Base-by-base conservation (phyloP, 2,888 invertebrate genomes). In the Cylloceria caligata region DNA sequence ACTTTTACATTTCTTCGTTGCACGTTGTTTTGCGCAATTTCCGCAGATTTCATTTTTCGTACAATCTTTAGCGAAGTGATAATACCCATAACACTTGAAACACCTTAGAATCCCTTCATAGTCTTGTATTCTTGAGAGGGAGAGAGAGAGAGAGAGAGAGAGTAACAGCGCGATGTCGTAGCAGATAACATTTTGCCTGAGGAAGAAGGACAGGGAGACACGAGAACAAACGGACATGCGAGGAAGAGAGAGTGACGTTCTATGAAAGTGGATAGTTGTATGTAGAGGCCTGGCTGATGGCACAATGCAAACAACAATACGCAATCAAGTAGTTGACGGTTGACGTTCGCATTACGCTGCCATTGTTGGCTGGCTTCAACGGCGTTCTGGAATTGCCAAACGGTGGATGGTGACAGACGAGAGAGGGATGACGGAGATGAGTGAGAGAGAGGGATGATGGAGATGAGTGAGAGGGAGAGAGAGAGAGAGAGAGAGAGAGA, bases 271-370 rank as follows among this genome's bases (percentile, higher is more conserved):
- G 84, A 81, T 78, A 84, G 88, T 76, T 83, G 85, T 81, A 77
- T 64, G 84, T 83, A 79, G 79, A 78, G 79, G 80, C 81, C 79
- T 49, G 77, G 62, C 68, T 75, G 82, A 80, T 52, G 72, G 81
- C 84, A 87, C 89, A 88, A 88, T 89, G 88, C 88, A 90, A 90
- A 90, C 89, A 89, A 91, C 91, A 91, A 91, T 91, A 89, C 88
- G 90, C 90, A 91, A 91, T 91, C 90, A 90, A 90, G 88, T 89
- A 89, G 89, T 90, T 89, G 90, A 89, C 88, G 88, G 88, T 87
- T 89, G 89, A 90, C 89, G 88, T 88, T 87, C 84, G 87, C 88
- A 89, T 90, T 90, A 90, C 88, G 84, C 80, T 73, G 81, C 87
- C 88, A 90, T 91, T 91, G 90, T 91, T 87, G 87, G 84, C 86